Conservation (phyloP, 2,797 vertebrate species). For the Helarctos malayanus region DNA sequence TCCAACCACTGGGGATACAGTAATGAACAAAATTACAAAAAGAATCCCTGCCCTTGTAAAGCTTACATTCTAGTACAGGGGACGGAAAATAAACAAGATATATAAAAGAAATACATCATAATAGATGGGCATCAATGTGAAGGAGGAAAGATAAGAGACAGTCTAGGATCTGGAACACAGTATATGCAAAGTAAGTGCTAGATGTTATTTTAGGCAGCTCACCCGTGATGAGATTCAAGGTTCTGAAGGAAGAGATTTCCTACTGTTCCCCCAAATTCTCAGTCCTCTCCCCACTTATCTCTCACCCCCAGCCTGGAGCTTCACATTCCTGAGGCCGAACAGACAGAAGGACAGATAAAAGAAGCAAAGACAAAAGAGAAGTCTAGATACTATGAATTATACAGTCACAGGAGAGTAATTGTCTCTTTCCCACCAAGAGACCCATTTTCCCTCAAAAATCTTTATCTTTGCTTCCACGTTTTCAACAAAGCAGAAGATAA, state of each 20-base stretch:
- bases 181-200: not conserved
- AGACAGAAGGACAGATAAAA: not conserved
- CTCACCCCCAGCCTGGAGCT: not conserved
- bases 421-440: not conserved
- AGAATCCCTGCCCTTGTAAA: not conserved
- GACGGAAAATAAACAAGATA: not conserved
- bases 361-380: not conserved
- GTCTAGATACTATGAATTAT: not conserved
- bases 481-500: not conserved
- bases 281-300: not conserved
- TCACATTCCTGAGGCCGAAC: not conserved
- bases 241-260: not conserved
- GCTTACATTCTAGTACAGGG: not conserved
- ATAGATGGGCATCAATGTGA: not conserved
- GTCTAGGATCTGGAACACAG: not conserved
- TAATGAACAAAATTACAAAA: not conserved
- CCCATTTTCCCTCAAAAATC: not conserved
- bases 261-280: not conserved
- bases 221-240: not conserved
- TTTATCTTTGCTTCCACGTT: not conserved
- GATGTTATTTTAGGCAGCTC: not conserved
- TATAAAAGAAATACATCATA: not conserved
- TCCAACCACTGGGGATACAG: not conserved
- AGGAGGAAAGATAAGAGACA: not conserved
- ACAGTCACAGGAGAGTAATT: not conserved